phyloP scores from a whole-genome alignment of 2,888 invertebrate genomes.

The Gerris lacustris region DNA sequence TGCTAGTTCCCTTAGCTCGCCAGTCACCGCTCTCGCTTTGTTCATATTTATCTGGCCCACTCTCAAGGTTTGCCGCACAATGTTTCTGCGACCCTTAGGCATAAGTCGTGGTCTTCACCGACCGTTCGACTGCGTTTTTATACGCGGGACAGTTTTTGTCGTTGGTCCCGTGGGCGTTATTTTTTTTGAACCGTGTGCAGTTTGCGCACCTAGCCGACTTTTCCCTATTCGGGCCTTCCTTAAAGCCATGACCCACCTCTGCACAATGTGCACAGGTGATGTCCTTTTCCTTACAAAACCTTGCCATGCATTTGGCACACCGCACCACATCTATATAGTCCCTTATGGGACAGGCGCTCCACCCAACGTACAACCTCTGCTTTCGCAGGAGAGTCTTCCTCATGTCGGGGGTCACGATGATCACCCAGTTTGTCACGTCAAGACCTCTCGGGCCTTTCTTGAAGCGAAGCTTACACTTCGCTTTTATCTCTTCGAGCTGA shows the following conservation, averaged over 20 bases:
- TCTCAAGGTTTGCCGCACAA: not conserved
- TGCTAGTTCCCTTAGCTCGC: not conserved
- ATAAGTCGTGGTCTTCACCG: no score
- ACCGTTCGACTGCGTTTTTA: no score
- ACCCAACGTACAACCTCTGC: not conserved
- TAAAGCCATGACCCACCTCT: not conserved
- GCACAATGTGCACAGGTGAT: not conserved
- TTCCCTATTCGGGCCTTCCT: not conserved
- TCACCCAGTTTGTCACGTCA: no score
- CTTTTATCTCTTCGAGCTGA: not conserved
- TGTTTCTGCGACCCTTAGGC: no score
- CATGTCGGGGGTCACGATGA: no score
- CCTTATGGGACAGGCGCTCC: not conserved
- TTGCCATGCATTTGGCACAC: not conserved
- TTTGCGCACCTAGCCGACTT: no score
- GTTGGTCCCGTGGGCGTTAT: no score
- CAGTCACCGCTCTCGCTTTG: not conserved
- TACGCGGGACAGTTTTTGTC: no score
- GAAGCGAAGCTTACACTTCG: not conserved
- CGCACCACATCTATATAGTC: not conserved
- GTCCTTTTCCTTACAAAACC: not conserved
- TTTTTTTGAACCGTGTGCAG: no score
- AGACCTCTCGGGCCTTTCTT: not conserved
- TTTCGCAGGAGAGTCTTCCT: no score
- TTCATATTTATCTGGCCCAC: not conserved